Percentiles rank a stretch among this genome's conserved stretches.
These are phyloP conservation scores for Microtus agrestis DNA, from an alignment of 2,797 vertebrate genomes.

Conservation along the genomic window DNA sequence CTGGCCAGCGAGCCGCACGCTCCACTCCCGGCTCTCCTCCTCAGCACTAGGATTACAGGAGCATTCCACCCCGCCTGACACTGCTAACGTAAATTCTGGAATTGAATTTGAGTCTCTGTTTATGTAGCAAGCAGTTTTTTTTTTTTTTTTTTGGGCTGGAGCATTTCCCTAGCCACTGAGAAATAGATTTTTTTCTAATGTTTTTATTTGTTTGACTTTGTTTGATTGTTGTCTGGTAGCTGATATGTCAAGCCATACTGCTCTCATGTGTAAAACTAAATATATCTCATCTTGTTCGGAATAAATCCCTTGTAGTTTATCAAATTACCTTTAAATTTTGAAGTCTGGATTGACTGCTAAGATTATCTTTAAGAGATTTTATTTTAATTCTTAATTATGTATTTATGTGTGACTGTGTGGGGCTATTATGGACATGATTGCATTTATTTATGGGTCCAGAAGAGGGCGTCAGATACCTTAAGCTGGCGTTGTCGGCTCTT, in stretches of 20 bases:
- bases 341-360: background rate
- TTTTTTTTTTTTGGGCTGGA: too few relatives aligned
- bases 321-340: background rate
- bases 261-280: background rate
- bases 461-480: background rate
- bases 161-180: background rate
- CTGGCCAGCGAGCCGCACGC: background rate
- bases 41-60: background rate
- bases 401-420: background rate
- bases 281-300: background rate
- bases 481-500: background rate
- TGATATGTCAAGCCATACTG: background rate
- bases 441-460: too few relatives aligned
- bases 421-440: too few relatives aligned
- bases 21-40: background rate
- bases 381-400: background rate
- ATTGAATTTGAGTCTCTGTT: too few relatives aligned
- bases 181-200: background rate
- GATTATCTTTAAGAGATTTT: background rate
- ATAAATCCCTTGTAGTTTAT: background rate
- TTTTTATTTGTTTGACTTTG: background rate
- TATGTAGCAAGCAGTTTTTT: background rate
- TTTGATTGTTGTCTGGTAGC: background rate
- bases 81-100: background rate
- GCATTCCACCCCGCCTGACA: too few relatives aligned